Percentiles rank a stretch among this genome's conserved stretches.
These are phyloP conservation scores for Promerops cafer DNA, from an alignment of 2,113 vertebrate species.

Conservation along the genomic window DNA sequence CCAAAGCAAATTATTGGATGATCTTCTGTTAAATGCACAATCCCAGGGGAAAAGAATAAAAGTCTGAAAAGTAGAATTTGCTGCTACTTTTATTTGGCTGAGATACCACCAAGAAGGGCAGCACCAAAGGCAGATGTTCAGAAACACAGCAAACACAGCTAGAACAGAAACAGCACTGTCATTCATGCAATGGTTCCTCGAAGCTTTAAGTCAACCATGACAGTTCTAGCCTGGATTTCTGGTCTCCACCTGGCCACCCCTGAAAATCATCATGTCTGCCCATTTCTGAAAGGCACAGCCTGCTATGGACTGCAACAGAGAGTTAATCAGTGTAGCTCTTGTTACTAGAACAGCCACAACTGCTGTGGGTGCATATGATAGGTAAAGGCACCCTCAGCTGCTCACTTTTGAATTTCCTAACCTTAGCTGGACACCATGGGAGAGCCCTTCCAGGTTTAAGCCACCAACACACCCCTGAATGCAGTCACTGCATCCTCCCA, in stretches of 20 bases:
- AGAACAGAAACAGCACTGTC: neutral
- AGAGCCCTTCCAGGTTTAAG: neutral
- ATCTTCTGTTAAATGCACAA: neutral
- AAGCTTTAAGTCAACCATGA: neutral
- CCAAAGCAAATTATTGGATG: neutral
- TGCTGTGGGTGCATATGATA: neutral
- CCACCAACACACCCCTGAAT: neutral
- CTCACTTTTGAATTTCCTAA: neutral
- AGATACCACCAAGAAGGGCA: neutral
- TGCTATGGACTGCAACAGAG: neutral
- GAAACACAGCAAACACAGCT: neutral
- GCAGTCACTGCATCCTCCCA: neutral
- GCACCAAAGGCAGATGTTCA: neutral
- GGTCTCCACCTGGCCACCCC: neutral
- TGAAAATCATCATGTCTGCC: neutral
- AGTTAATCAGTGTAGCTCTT: neutral
- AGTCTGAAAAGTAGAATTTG: neutral
- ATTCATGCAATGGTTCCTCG: neutral
- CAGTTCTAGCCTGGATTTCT: neutral
- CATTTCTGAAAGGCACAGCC: neutral
- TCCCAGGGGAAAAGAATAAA: neutral
- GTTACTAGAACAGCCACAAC: neutral
- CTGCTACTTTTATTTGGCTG: neutral
- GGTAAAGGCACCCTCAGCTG: rapidly evolving
- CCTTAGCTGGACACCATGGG: neutral